Conservation (phyloP, 1,140 invertebrate genomes). For the Micrasema longulum region DNA sequence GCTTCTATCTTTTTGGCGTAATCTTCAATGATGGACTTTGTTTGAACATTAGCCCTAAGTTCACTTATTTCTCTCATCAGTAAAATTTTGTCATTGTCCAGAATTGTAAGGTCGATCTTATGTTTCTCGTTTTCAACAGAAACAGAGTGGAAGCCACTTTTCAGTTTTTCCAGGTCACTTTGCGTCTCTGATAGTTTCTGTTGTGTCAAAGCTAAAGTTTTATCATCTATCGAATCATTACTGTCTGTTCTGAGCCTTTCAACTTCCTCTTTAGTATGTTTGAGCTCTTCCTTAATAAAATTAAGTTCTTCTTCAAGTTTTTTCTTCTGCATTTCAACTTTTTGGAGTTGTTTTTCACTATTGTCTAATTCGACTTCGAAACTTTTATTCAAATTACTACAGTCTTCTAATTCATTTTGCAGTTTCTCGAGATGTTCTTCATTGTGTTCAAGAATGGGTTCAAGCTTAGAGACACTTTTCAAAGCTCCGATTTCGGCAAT, state of each 20-base stretch:
- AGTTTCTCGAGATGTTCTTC: conserved; percentile 73
- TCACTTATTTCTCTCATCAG: conserved; percentile 62
- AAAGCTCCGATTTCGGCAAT: conserved; percentile 72
- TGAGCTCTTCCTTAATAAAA: conserved; percentile 64
- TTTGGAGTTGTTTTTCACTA: conserved; percentile 61
- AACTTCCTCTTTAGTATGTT: conserved; percentile 64
- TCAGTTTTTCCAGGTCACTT: conserved; percentile 62
- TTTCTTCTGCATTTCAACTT: conserved; percentile 63
- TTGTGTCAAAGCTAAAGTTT: conserved; percentile 56
- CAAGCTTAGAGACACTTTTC: conserved; percentile 71
- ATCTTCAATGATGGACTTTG: conserved; percentile 47
- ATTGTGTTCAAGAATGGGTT: conserved; percentile 76
- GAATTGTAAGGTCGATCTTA: conserved; percentile 63
- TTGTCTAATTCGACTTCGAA: conserved; percentile 66
- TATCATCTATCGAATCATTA: conserved; percentile 3
- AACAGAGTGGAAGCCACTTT: conserved; percentile 58
- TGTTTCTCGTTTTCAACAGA: conserved; percentile 63
- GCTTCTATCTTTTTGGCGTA: conserved; percentile 46
- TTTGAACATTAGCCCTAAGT: conserved; percentile 56
- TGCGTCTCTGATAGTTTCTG: conserved; percentile 59
- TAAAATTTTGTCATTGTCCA: conserved; percentile 66
- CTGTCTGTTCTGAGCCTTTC: conserved; percentile 59
- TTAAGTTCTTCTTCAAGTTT: conserved; percentile 60
- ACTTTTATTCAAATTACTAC: conserved; percentile 64
- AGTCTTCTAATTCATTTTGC: conserved; percentile 72